These are phyloP conservation scores for Noturus placidus DNA, from an alignment of 2,113 vertebrate species.

Conservation along the genomic window DNA sequence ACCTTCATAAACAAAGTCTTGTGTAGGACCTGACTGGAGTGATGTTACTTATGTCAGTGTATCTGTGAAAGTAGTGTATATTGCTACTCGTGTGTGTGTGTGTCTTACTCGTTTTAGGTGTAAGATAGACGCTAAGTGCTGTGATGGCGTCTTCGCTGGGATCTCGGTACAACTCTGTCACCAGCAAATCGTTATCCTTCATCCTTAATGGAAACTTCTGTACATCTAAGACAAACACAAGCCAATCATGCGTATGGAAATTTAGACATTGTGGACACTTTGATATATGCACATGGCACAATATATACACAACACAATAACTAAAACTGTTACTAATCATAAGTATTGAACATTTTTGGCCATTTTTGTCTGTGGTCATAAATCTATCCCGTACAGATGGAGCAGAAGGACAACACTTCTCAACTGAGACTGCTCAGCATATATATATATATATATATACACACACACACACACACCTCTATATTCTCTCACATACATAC, in stretches of 20 bases:
- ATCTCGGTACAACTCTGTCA: conserved; percentile 90
- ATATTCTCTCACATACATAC: too few relatives aligned
- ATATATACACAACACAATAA: not conserved
- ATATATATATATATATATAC: too few relatives aligned
- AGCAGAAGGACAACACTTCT: not conserved
- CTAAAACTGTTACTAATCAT: not conserved
- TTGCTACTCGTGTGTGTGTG: not conserved
- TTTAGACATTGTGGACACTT: not conserved
- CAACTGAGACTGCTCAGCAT: not conserved
- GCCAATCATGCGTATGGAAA: not conserved
- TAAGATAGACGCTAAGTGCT: conserved; percentile 90
- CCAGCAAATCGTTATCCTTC: conserved; percentile 91
- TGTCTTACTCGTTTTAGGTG: conserved; percentile 85
- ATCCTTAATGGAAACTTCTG: conserved; percentile 91
- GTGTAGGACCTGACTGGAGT: not conserved
- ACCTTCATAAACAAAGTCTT: not conserved
- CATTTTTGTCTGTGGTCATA: not conserved
- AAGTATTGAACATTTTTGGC: not conserved
- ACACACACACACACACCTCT: too few relatives aligned
- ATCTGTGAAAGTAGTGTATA: not conserved
- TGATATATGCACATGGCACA: not conserved
- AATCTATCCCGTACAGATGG: not conserved
- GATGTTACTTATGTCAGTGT: not conserved
- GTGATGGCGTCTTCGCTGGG: conserved; percentile 87
- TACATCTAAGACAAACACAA: conserved; percentile 73